Evolutionary conservation across 2,888 invertebrate species (phyloP).

Genomic region (Ophonus ardosiacus): DNA sequence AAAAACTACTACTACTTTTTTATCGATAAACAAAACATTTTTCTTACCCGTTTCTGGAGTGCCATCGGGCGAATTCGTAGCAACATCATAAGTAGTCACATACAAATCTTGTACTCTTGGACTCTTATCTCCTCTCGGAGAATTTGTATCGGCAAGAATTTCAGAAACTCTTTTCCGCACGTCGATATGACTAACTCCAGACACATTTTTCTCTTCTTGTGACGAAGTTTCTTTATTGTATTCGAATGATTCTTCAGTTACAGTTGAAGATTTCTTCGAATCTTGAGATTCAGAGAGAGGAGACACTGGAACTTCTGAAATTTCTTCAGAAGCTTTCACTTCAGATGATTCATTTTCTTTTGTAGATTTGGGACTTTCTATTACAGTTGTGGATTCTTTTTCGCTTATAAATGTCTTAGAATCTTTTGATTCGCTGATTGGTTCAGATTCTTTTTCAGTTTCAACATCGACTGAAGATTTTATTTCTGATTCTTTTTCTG

Average conservation of each 20-base stretch:
- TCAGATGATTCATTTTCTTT: constrained; percentile 14
- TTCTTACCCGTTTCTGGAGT: constrained; percentile 72
- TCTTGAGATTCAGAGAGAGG: background rate
- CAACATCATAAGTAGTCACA: constrained; percentile 73
- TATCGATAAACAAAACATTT: too few relatives aligned
- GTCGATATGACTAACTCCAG: constrained; percentile 66
- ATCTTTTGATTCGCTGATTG: constrained; percentile 12
- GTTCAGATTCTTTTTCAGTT: constrained; percentile 27
- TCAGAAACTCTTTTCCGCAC: constrained; percentile 73
- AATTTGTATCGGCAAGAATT: constrained; percentile 72
- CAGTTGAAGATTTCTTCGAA: constrained; percentile 7
- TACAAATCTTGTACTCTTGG: constrained; percentile 73
- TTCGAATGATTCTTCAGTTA: constrained; percentile 1
- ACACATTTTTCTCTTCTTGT: constrained; percentile 34
- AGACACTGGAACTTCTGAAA: background rate
- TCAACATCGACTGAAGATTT: constrained; percentile 16
- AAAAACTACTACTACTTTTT: too few relatives aligned
- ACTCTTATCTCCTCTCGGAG: constrained; percentile 71
- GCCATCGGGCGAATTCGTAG: constrained; percentile 68
- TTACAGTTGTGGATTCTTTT: constrained; percentile 21
- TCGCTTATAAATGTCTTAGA: constrained; percentile 3
- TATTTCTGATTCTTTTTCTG: background rate
- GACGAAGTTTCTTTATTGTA: background rate
- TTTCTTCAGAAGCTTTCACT: constrained; percentile 8
- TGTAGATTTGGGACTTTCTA: constrained; percentile 26